Base-by-base conservation (phyloP, 2,113 vertebrate species). In the Trachemys scripta region DNA sequence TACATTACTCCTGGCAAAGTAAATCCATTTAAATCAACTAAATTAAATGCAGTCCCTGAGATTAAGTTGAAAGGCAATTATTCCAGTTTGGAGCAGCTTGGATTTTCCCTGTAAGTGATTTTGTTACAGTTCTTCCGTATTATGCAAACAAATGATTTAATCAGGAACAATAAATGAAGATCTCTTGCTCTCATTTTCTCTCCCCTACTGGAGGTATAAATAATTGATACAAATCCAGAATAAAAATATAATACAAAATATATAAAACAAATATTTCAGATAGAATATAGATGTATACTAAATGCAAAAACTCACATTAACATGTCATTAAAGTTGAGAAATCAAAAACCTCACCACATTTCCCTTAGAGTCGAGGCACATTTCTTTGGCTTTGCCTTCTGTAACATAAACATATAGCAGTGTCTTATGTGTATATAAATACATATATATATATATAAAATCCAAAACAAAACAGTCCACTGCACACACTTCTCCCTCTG, bases 11-110 rank as follows among this genome's bases (percentile, higher is more conserved):
- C 80, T 88, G 97, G 92, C 90, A 96, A 97, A 98, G 88, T 86
- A 78, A 93, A 91, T 90, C 94, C 91, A 6, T 96, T 97, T 96
- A 95, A 97, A 96, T 97, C 96, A 90, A 97, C 82, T 91, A 96
- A 95, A 95, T 94, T 54, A 95, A 97, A 89, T 12, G 7, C 80
- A 95, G 96, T 97, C 97, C 88, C 96, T 84, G 94, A 98, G 96
- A 97, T 96, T 94, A 95, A 87, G 89, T 50, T 88, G 95, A 84
- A 97, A 97, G 92, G 90, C 87, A 93, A 80, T 24, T 89, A 92
- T 85, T 97, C 95, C 88, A 19, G 51, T 95, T 92, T 93, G 82
- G 82, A 96, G 80, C 65, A 65, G 88, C 72, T 92, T 97, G 29
- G 9, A 92, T 92, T 88, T 97, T 97, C 75, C 42, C 42, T 69